phyloP scores from a whole-genome alignment of 2,888 invertebrate species.

The Sarcophaga carnaria region DNA sequence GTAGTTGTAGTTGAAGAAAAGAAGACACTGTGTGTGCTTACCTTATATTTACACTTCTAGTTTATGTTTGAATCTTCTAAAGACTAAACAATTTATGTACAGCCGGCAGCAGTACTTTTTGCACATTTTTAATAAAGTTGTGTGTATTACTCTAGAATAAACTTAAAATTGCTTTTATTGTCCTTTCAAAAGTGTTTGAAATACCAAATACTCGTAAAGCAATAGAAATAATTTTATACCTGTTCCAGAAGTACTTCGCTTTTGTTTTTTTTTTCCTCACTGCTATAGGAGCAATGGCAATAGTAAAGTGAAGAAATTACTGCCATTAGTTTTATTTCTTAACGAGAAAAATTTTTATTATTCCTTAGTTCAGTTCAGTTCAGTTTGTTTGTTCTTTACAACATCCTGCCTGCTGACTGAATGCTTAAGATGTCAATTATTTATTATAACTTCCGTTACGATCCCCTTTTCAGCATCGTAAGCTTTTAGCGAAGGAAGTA shows the following conservation, averaged over 20 bases:
- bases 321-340: slow-evolving; percentile 45
- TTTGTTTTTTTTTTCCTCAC: neutral
- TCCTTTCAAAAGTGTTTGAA: slow-evolving; percentile 16
- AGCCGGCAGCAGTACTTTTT: slow-evolving; percentile 24
- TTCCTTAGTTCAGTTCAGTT: neutral
- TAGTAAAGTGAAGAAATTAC: slow-evolving; percentile 17
- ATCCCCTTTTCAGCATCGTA: slow-evolving; percentile 11
- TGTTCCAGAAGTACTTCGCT: neutral
- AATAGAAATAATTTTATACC: neutral
- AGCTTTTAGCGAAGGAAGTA: slow-evolving; percentile 5
- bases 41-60: slow-evolving; percentile 1
- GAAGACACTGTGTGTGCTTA: slow-evolving; percentile 40
- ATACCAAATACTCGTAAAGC: neutral
- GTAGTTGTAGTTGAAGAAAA: neutral
- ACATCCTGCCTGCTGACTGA: slow-evolving; percentile 48
- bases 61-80: slow-evolving; percentile 46
- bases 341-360: slow-evolving; percentile 25
- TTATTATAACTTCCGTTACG: slow-evolving; percentile 48
- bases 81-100: slow-evolving; percentile 48
- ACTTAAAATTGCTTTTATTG: slow-evolving; percentile 37
- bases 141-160: slow-evolving; percentile 35
- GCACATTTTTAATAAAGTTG: slow-evolving; percentile 48
- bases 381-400: slow-evolving; percentile 28
- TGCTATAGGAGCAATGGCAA: neutral
- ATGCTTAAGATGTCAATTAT: slow-evolving; percentile 53